These are phyloP conservation scores for Lottia gigantea DNA, from an alignment of 2,888 invertebrate species.

Conservation along the genomic window DNA sequence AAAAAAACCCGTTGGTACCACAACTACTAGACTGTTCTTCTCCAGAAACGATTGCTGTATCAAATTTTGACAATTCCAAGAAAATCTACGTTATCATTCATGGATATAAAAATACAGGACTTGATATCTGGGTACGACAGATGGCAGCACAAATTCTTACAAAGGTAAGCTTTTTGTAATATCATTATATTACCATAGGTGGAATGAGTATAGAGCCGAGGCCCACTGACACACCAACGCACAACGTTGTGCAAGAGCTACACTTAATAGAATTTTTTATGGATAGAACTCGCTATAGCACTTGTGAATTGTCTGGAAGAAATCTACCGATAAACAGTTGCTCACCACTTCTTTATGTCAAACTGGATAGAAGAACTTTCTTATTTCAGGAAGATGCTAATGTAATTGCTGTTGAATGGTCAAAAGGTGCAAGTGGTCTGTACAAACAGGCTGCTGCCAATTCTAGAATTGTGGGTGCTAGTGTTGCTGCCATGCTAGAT, in stretches of 20 bases:
- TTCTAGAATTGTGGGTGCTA: not conserved
- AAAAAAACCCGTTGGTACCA: not conserved
- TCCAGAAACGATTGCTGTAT: not conserved
- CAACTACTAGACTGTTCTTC: not conserved
- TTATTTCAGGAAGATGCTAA: conserved; percentile 1
- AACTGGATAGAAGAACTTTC: too few relatives aligned
- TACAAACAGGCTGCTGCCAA: not conserved
- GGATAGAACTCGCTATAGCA: too few relatives aligned
- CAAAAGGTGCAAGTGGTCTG: not conserved
- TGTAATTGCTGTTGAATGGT: conserved; percentile 4
- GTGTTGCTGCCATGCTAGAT: not conserved
- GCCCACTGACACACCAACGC: too few relatives aligned
- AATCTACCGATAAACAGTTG: too few relatives aligned
- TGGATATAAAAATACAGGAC: not conserved
- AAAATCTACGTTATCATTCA: not conserved
- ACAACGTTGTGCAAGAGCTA: too few relatives aligned
- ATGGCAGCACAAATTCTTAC: not conserved
- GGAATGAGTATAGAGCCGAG: too few relatives aligned
- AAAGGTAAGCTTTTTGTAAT: not conserved
- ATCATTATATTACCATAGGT: too few relatives aligned
- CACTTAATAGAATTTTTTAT: too few relatives aligned
- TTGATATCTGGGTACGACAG: not conserved
- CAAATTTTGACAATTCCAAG: not conserved
- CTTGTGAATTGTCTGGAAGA: too few relatives aligned
- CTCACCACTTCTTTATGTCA: too few relatives aligned